phyloP scores from a whole-genome alignment of 2,888 invertebrate genomes.

The Megamerina dolium region DNA sequence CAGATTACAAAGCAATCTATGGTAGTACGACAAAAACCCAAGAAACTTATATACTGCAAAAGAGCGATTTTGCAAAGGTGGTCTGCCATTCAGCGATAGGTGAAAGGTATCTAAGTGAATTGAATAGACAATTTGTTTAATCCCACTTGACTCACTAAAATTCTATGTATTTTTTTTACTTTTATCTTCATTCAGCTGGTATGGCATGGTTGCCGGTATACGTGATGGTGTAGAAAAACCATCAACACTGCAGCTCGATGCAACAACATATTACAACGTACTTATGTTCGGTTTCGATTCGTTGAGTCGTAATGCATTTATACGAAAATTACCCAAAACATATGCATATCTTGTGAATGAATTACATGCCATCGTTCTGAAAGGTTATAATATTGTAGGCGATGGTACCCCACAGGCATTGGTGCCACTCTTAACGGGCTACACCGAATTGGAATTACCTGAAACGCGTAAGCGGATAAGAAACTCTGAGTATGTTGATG shows the following conservation, averaged over 20 bases:
- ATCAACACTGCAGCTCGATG: constrained; percentile 1
- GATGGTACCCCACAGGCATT: constrained; percentile 84
- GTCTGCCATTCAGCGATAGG: constrained; percentile 51
- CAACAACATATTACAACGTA: constrained; percentile 54
- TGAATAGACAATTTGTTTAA: background rate
- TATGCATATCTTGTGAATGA: constrained; percentile 62
- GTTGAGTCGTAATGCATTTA: constrained; percentile 74
- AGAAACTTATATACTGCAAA: constrained; percentile 57
- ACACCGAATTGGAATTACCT: constrained; percentile 78
- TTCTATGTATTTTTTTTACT: background rate
- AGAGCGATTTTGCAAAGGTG: constrained; percentile 68
- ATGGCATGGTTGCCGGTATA: constrained; percentile 59
- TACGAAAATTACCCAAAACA: constrained; percentile 69
- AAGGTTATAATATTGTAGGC: constrained; percentile 79
- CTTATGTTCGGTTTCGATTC: constrained; percentile 88
- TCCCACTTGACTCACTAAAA: background rate
- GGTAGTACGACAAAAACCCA: constrained; percentile 54
- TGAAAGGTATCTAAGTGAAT: constrained; percentile 32
- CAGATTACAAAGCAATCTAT: constrained; percentile 57
- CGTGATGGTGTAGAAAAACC: constrained; percentile 40
- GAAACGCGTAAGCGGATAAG: constrained; percentile 69
- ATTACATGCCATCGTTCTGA: constrained; percentile 59
- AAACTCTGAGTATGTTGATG: constrained; percentile 62
- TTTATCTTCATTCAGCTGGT: constrained; percentile 52
- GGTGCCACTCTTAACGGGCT: constrained; percentile 81